Base-by-base conservation (phyloP, 2,888 invertebrate species). In the Cheilosia soror region DNA sequence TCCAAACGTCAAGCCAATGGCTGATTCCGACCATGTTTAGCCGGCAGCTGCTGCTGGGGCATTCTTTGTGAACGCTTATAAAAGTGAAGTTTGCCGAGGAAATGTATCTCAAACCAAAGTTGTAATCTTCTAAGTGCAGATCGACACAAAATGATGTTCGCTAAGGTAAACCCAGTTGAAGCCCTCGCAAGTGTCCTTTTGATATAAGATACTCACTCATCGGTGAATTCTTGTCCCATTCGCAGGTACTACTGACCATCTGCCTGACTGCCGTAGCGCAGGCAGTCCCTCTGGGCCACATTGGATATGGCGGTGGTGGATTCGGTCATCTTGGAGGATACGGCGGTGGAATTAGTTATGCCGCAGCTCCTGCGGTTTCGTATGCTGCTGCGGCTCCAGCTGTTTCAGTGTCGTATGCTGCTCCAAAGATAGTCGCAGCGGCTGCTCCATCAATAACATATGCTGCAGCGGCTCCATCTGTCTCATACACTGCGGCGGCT, bases 61-160 rank as follows among this genome's bases (percentile, higher is more conserved):
- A 85, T 85, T 85, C 85, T 80, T 76, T 65, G 49, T 9, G 29
- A 75, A 42, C 66, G 88, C 85, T 88, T 92, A 92, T 92, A 92
- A 91, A 92, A 92, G 91, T 90, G 88, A 89, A 90, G 88, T 89
- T 88, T 89, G 87, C 88, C 89, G 88, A 87, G 88, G 87, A 89
- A 89, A 89, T 89, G 88, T 89, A 91, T 90, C 91, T 92, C 92
- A 92, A 91, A 92, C 83, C 89, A 89, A 88, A 91, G 89, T 89
- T 89, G 91, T 90, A 90, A 90, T 90, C 90, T 90, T 89, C 90
- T 88, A 89, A 90, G 92, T 89, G 89, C 90, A 89, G 91, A 90
- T 89, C 89, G 87, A 72, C 78, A 77, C 87, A 88, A 87, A 78
- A 87, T 76, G 79, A 92, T 92, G 92, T 89, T 92, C 88, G 87